phyloP scores from a whole-genome alignment of 1,140 invertebrate species.

The Pomacea maculata region DNA sequence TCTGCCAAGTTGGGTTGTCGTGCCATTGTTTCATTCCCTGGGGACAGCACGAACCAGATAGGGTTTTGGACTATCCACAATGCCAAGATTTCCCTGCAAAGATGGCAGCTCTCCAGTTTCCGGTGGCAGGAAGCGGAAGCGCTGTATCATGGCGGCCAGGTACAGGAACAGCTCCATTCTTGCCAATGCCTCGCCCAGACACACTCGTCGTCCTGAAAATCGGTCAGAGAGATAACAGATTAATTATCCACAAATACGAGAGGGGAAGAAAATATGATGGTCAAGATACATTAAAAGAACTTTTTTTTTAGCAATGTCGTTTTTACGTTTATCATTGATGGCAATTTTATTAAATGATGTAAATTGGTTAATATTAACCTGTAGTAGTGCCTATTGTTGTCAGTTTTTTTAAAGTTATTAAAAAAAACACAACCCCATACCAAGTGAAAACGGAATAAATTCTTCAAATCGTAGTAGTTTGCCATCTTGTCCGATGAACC shows the following conservation, averaged over 20 bases:
- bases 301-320: too few species aligned
- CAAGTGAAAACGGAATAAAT: slow-evolving; percentile 45
- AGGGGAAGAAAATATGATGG: too few species aligned
- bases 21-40: neutral
- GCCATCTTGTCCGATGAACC: slow-evolving; percentile 65
- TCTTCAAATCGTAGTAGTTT: slow-evolving; percentile 43
- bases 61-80: slow-evolving; percentile 25
- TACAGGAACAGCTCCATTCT: slow-evolving; percentile 42
- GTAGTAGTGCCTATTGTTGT: too few species aligned
- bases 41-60: slow-evolving; percentile 17
- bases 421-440: neutral
- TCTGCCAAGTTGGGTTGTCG: too few species aligned
- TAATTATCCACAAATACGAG: too few species aligned
- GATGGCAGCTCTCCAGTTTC: neutral
- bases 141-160: slow-evolving; percentile 31
- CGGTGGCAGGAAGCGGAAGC: slow-evolving; percentile 65
- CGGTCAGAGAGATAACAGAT: neutral
- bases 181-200: slow-evolving; percentile 39
- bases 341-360: too few species aligned
- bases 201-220: slow-evolving; percentile 28
- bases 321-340: too few species aligned
- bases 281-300: too few species aligned
- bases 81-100: slow-evolving; percentile 26
- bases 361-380: too few species aligned
- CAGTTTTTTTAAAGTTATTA: too few species aligned